phyloP scores from a whole-genome alignment of 2,113 vertebrate species.

The Atractosteus spatula region DNA sequence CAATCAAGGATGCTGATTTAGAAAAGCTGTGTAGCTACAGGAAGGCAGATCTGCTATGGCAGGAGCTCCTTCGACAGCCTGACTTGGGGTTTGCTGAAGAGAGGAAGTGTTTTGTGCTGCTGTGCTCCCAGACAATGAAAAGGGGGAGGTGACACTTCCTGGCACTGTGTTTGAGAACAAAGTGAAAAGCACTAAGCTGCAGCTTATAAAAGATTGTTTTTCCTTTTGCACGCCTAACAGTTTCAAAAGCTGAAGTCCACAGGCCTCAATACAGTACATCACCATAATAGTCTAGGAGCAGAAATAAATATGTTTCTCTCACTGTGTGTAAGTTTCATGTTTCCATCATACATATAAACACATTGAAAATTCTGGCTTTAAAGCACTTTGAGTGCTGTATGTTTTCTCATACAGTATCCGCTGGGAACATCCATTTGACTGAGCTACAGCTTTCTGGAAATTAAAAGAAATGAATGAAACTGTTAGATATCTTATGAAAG shows the following conservation, averaged over 20 bases:
- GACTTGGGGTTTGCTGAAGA: conserved; percentile 1
- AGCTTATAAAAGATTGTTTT: not conserved
- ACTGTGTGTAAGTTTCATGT: no score
- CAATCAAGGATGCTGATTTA: not conserved
- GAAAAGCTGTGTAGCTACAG: not conserved
- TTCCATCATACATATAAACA: no score
- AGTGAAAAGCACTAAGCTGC: not conserved
- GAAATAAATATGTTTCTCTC: no score
- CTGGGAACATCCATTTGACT: no score
- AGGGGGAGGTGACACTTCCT: conserved; percentile 24
- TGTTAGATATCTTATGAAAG: no score
- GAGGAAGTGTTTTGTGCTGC: conserved; percentile 19
- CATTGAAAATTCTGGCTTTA: no score
- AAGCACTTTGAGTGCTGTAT: no score
- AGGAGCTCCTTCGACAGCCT: not conserved
- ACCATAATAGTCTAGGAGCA: no score
- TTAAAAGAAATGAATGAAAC: no score
- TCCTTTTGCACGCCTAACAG: not conserved
- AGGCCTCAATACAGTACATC: no score
- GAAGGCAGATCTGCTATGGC: not conserved
- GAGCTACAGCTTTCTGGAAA: no score
- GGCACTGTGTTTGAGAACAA: conserved; percentile 11
- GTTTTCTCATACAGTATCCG: no score
- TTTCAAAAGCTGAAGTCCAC: not conserved
- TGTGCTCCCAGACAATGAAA: conserved; percentile 19